phyloP scores from a whole-genome alignment of 92 coral and sea anemone genomes.

The Ricordea florida region DNA sequence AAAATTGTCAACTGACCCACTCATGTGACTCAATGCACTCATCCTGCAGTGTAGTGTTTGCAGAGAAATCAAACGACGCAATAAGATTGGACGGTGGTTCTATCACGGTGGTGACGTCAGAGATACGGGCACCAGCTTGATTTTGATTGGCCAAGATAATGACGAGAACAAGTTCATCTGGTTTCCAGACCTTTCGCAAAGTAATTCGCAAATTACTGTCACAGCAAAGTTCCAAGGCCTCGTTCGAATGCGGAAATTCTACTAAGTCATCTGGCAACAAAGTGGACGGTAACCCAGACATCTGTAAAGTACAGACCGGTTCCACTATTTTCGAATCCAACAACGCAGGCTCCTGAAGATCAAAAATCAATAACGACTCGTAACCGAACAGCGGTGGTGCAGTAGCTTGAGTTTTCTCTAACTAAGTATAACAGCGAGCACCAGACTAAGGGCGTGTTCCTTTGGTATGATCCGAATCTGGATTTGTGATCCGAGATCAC shows the following conservation, averaged over 20 bases:
- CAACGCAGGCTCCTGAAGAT: constrained; percentile 23
- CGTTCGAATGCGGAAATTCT: constrained; percentile 45
- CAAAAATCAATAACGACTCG: too few relatives aligned
- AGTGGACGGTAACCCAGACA: constrained; percentile 3
- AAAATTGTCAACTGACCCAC: constrained; percentile 56
- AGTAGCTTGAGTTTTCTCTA: too few relatives aligned
- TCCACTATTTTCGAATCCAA: constrained; percentile 54
- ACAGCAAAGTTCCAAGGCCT: constrained; percentile 70
- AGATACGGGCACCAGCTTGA: constrained; percentile 64
- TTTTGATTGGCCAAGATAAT: constrained; percentile 88
- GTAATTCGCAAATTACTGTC: constrained; percentile 84
- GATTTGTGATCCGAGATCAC: too few relatives aligned
- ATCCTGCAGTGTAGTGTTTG: constrained; percentile 51
- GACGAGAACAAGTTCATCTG: constrained; percentile 79
- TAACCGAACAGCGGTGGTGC: too few relatives aligned
- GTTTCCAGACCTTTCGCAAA: constrained; percentile 82
- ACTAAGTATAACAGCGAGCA: too few relatives aligned
- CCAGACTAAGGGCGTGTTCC: too few relatives aligned
- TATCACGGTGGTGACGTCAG: constrained; percentile 61
- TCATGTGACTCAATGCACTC: constrained; percentile 63
- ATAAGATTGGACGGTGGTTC: constrained; percentile 93
- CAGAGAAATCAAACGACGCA: constrained; percentile 49
- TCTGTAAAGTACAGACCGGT: constrained; percentile 10
- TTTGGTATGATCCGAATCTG: too few relatives aligned
- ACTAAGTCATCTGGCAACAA: constrained; percentile 58